Evolutionary conservation across 2,113 vertebrate species (phyloP).

Genomic region (Fukomys damarensis): DNA sequence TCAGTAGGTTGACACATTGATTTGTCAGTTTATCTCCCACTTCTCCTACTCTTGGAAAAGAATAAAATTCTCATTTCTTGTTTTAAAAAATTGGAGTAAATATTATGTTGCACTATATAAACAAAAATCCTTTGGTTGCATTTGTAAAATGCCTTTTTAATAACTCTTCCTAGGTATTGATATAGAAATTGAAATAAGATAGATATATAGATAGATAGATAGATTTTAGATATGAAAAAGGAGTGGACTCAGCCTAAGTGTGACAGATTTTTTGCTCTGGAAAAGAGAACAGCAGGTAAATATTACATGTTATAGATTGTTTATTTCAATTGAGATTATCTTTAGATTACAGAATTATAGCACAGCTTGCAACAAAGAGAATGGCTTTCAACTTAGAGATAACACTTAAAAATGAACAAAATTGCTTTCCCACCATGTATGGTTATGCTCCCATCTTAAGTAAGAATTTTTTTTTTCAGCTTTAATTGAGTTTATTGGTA

Average conservation of each 20-base stretch:
- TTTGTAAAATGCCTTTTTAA: background rate
- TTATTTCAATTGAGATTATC: constrained; percentile 14
- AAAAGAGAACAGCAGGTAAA: background rate
- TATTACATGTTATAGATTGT: background rate
- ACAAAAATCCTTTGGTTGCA: background rate
- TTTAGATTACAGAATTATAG: constrained; percentile 17
- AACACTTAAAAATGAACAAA: background rate
- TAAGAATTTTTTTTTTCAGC: too few species aligned
- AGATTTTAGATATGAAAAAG: background rate
- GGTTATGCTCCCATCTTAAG: background rate
- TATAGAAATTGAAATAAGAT: background rate
- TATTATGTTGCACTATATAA: background rate
- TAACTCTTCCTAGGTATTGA: background rate
- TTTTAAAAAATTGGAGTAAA: background rate
- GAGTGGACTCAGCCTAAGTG: background rate
- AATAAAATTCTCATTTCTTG: background rate
- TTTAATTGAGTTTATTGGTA: too few species aligned
- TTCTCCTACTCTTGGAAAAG: background rate
- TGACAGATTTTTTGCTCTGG: background rate
- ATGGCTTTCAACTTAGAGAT: background rate
- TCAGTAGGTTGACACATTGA: background rate
- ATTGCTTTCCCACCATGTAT: background rate
- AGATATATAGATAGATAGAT: background rate
- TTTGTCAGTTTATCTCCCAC: background rate
- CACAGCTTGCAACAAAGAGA: background rate